Evolutionary conservation across 2,113 vertebrate species (phyloP).

Genomic region (Sceloporus tristichus): DNA sequence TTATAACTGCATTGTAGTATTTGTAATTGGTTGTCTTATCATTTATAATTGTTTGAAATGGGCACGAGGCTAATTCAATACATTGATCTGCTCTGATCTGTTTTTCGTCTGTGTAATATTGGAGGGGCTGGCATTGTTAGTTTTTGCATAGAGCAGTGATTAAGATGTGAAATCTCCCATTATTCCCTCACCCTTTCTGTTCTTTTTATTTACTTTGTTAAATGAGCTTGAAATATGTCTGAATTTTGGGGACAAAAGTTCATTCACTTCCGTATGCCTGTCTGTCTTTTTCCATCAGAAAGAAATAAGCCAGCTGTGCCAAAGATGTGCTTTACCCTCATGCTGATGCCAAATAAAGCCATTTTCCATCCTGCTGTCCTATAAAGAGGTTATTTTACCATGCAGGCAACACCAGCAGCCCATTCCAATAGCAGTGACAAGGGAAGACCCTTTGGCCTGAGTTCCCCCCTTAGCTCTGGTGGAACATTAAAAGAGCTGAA

Average conservation of each 20-base stretch:
- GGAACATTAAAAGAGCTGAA: neutral
- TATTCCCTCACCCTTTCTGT: neutral
- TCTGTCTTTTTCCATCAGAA: neutral
- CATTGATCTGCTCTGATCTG: too few relatives aligned
- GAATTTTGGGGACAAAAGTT: neutral
- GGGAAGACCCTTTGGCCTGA: neutral
- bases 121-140: neutral
- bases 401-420: neutral
- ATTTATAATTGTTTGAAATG: too few relatives aligned
- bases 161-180: neutral
- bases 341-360: neutral
- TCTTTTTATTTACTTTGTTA: neutral
- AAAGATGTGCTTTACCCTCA: neutral
- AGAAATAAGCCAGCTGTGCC: conserved; percentile 4
- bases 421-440: neutral
- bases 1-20: too few relatives aligned
- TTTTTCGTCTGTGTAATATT: too few relatives aligned
- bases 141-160: neutral
- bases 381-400: neutral
- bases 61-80: too few relatives aligned
- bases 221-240: neutral
- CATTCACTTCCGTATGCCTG: neutral
- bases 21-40: too few relatives aligned
- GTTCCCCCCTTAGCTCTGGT: neutral
- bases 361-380: neutral